Percentiles rank a stretch among this genome's conserved stretches.
Evolutionary conservation across 2,888 invertebrate genomes (phyloP).

Genomic region (Drosophila setosimentum): DNA sequence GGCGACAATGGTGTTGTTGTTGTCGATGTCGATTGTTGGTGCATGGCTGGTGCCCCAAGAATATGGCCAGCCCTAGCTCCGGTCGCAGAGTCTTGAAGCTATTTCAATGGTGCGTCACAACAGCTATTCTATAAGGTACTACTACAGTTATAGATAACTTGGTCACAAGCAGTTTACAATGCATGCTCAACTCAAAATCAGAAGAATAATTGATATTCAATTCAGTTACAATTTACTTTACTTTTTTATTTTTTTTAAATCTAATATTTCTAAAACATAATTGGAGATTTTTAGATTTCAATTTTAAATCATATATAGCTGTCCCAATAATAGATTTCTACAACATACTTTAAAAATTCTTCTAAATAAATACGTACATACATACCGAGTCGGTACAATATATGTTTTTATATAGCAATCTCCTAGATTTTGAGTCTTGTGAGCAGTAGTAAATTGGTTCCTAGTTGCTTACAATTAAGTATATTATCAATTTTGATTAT

Average conservation of each 20-base stretch:
- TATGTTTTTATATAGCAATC: background rate
- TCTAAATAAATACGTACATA: background rate
- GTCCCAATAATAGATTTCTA: constrained; percentile 3
- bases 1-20: constrained; percentile 11
- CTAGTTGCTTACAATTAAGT: background rate
- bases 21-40: constrained; percentile 23
- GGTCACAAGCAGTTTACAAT: background rate
- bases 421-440: background rate
- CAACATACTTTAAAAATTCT: too few relatives aligned
- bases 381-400: background rate
- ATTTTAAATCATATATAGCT: background rate
- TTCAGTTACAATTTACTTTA: background rate
- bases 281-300: background rate
- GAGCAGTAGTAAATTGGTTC: background rate
- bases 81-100: constrained; percentile 44
- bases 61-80: constrained; percentile 40
- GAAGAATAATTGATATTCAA: background rate
- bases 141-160: constrained; percentile 21
- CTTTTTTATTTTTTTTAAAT: background rate
- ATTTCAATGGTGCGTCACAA: constrained; percentile 50
- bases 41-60: constrained; percentile 41
- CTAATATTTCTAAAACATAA: background rate
- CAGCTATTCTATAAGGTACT: constrained; percentile 23
- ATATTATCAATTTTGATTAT: background rate
- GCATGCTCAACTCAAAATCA: background rate